Base-by-base conservation (phyloP, 2,888 invertebrate genomes). In the Amiota communis region DNA sequence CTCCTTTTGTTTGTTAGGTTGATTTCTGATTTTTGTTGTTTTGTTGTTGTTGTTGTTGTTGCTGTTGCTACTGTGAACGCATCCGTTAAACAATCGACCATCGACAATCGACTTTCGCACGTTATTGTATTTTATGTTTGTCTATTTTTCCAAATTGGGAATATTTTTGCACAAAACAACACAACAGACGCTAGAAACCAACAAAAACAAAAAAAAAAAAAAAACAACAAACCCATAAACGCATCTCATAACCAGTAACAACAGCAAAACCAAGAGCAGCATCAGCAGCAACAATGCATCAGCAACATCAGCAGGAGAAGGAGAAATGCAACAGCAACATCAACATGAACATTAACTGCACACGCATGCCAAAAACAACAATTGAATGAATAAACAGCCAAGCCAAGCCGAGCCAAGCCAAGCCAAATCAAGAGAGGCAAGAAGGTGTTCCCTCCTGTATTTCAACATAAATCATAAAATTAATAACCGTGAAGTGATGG, bases 381-480 rank as follows among this genome's bases (percentile, higher is more conserved):
- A 73, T 71, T 75, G 73, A 59, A 74, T 72, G 51, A 72, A 64
- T 56, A 64, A 46, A 15, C 36, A 48, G 56, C 49, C 63, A 70
- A 61, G 46, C 47, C 68, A 12, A 63, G 12, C 23, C 36, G n/a
- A 23, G 13, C 36, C 59, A 56, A 48, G 56, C 49, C 53, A 64
- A 61, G 48, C 47, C 68, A 23, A 63, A 3, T 13, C 36, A 63
- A 23, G 13, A 63, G 36, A 63, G 1, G 36, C 36, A 63, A 63
- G 53, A 56, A 47, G 46, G 79, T 77, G 81, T 81, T 78, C 79
- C 82, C 82, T 36, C 36, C 36, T 86, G 84, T 82, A 84, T 83
- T 81, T 84, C 81, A 82, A 86, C 87, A 88, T 89, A 89, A 88
- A 89, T 89, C 88, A 89, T 88, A 89, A 89, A 88, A 88, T 87